These are phyloP conservation scores for Acropora yongei DNA, from an alignment of 64 coral and sea anemone species.

Conservation along the genomic window DNA sequence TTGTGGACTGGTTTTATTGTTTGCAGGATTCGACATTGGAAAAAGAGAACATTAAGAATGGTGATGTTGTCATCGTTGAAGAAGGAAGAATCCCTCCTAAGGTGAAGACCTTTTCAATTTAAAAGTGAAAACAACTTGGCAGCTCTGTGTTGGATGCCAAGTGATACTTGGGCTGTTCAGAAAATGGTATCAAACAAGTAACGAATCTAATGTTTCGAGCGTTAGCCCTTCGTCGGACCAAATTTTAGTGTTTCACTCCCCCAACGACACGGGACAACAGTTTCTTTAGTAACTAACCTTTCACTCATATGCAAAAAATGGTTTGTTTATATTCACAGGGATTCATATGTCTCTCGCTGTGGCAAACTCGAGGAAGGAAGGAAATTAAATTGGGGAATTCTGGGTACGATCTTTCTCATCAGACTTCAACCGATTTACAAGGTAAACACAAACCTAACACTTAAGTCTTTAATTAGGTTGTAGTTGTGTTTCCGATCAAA, in stretches of 20 bases:
- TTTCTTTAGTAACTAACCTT: no score
- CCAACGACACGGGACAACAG: no score
- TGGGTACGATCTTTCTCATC: constrained; percentile 46
- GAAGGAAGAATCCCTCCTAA: constrained; percentile 76
- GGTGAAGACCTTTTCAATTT: constrained; percentile 10
- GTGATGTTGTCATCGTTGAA: constrained; percentile 71
- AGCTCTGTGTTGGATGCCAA: background rate
- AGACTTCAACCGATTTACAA: constrained; percentile 76
- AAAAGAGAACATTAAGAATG: constrained; percentile 67
- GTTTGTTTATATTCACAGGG: constrained; percentile 44
- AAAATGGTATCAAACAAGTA: no score
- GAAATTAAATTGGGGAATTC: background rate
- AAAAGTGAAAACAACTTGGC: no score
- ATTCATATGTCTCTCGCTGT: constrained; percentile 72
- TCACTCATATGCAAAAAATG: no score
- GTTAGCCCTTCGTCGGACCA: no score
- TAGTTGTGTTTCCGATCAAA: background rate
- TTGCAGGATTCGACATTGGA: constrained; percentile 73
- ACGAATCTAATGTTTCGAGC: no score
- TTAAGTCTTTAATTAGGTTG: background rate
- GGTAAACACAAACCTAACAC: background rate
- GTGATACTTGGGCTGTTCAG: no score
- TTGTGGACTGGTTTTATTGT: no score
- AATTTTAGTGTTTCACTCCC: no score
- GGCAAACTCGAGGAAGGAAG: constrained; percentile 24